Evolutionary conservation across 2,888 invertebrate species (phyloP), one percentile per base, ranked within the genome.

Genomic region (Empis stercorea): DNA sequence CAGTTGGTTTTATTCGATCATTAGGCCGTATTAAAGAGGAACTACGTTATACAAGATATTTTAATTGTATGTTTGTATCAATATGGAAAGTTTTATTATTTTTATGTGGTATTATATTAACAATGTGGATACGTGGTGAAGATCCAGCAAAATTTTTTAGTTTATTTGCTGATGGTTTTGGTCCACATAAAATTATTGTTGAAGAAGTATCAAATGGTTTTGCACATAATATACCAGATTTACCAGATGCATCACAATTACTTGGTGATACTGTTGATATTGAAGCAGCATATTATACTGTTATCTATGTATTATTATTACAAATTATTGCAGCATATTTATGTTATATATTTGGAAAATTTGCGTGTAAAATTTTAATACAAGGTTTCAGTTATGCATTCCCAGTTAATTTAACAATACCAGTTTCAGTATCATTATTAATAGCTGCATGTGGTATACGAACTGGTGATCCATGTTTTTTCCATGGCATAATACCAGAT

Each of bases 381-480:
- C 97, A 97, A 73, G 87, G 93, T 17, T 92, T 95, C 73, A 93
- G 95, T 63, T 96, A 94, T 63, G 94, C 97, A 0, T 88, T 97
- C 57, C 96, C 97, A 0, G 86, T 97, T 7, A 91, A 89, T 66
- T 76, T 97, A 52, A 87, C 92, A 1, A 88, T 94, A 48, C 96
- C 96, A 0, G 76, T 93, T 13, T 81, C 88, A 2, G 86, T 95
- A 17, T 89, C 91, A 5, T 65, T 92, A 45, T 72, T 94, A 56
- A 89, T 93, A 54, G 84, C 88, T 10, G 85, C 86, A 4, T 94
- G 94, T 59, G 92, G 93, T 40, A 74, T 93, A 30, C 78, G 92
- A 52, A 83, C 83, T 53, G 84, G 83, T 13, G 87, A 93, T 65
- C 84, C 84, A 0, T 95, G 95, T 66, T 87, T 88, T 70, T 87